Evolutionary conservation across 2,888 invertebrate genomes (phyloP), one percentile per base, ranked within the genome.

Genomic region (Drosophila hawaiiensis): DNA sequence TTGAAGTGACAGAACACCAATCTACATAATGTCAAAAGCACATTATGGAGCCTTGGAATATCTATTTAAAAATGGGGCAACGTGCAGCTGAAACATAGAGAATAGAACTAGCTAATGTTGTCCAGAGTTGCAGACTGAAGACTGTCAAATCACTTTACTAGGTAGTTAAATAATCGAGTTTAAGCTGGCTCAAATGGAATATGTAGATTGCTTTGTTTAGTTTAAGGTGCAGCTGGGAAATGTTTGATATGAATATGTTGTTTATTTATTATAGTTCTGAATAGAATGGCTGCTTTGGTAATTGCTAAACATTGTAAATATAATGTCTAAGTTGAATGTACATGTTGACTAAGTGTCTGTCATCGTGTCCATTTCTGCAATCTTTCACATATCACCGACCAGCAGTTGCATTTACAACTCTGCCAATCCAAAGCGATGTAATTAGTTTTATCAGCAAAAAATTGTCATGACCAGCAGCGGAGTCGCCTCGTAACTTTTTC

Each of bases 371-470:
- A 5, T 14, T 31, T n/a, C 16, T 4, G 4, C 7, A 25, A 29
- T n/a, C 9, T 5, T 22, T 43, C 12, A 19, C 39, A n/a, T 12
- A 56, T 7, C 37, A 31, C 0, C 12, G 9, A 25, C 2, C 25
- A 33, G 19, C 60, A 33, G 25, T 53, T 63, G 22, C 19, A 64
- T 35, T 64, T 22, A 5, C n/a, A 54, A 22, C 14, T 68, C 50
- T 29, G 35, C 25, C 28, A 41, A 58, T 28, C 43, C 33, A 22
- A 49, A 55, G 28, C 41, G 37, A 0, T 65, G 63, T 74, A 80
- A 83, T 83, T 83, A 85, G 78, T 74, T 80, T 81, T 83, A 85
- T 83, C 83, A 52, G 60, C 19, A 54, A 54, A 37, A 35, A 19
- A 25, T 33, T 68, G 69, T 47, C 70, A 63, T 25, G 35, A 58